These are phyloP conservation scores for Trichogramma pretiosum DNA, from an alignment of 1,140 invertebrate species.

Conservation along the genomic window DNA sequence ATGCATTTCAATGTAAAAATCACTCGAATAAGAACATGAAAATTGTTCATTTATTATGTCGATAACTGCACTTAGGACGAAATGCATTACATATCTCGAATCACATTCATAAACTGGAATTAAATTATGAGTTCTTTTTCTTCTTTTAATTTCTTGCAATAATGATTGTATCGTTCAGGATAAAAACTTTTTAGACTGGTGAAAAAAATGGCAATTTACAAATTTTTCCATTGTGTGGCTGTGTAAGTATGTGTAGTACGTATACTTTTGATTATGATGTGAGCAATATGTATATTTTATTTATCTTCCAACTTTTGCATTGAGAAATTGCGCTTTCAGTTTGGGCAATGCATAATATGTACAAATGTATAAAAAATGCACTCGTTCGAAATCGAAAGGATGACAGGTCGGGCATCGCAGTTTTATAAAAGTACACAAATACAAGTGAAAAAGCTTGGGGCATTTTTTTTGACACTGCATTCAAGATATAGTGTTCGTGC, in stretches of 20 bases:
- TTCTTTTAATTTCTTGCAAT: too few species aligned
- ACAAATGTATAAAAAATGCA: slow-evolving; percentile 17
- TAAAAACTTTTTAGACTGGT: too few species aligned
- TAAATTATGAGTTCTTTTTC: not conserved
- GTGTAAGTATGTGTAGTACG: too few species aligned
- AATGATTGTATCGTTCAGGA: too few species aligned
- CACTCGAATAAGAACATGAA: slow-evolving; percentile 16
- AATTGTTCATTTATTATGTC: slow-evolving; percentile 11
- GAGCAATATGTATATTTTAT: not conserved
- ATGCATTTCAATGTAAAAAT: slow-evolving; percentile 17
- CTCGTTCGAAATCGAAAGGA: slow-evolving; percentile 9
- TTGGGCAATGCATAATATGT: too few species aligned
- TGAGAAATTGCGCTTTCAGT: not conserved
- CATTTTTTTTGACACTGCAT: too few species aligned
- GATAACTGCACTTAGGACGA: slow-evolving; percentile 18
- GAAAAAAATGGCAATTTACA: too few species aligned
- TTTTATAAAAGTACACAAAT: not conserved
- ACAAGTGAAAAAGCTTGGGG: too few species aligned
- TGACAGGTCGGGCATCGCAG: not conserved
- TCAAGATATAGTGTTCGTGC: too few species aligned
- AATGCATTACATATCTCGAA: too few species aligned
- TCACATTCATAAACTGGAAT: too few species aligned
- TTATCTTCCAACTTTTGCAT: not conserved
- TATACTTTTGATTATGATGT: not conserved
- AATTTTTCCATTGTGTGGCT: too few species aligned